Base-by-base conservation (phyloP, 2,113 vertebrate genomes). In the Maccullochella peelii region DNA sequence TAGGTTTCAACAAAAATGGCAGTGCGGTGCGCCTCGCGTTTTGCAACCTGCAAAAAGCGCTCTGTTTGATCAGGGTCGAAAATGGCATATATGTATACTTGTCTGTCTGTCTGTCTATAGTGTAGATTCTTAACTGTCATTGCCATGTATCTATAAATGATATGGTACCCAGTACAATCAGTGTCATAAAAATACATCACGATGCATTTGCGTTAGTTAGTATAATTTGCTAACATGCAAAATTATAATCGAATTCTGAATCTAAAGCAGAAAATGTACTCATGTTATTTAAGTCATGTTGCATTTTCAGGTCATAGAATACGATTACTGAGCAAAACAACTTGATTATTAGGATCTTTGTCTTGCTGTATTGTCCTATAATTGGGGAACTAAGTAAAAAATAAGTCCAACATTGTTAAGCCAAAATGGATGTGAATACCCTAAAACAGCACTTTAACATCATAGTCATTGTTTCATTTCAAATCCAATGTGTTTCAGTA, bases 401-500 rank as follows among this genome's bases (percentile, higher is more conserved):
- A n/a, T 0, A 38, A 38, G 36, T 44, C 14, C 23, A 61, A 67
- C 20, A 62, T 23, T 33, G 25, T 50, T 57, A 33, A 40, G n/a
- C 38, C 20, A 27, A 54, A 83, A 62, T 49, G 44, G 5, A 38
- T 8, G 38, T 40, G n/a, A 36, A 30, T 4, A n/a, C 44, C 25
- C 21, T 33, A 2, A 20, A 74, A 55, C 9, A 54, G 30, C 14
- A 63, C 55, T 54, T 21, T 10, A 59, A 38, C 18, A 30, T 40
- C 42, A 40, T 10, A 44, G 59, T 44, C 36, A 23, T 47, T 36
- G 44, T 82, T 77, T 78, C 2, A 61, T 71, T 79, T 76, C 0
- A 73, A 80, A 11, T 55, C 16, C 59, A 42, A 1, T 61, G 25
- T 23, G 14, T 66, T 77, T 14, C 27, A 25, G 8, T 18, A 16